Conservation (phyloP, 2,113 vertebrate genomes). For the Cyprichromis sp. region DNA sequence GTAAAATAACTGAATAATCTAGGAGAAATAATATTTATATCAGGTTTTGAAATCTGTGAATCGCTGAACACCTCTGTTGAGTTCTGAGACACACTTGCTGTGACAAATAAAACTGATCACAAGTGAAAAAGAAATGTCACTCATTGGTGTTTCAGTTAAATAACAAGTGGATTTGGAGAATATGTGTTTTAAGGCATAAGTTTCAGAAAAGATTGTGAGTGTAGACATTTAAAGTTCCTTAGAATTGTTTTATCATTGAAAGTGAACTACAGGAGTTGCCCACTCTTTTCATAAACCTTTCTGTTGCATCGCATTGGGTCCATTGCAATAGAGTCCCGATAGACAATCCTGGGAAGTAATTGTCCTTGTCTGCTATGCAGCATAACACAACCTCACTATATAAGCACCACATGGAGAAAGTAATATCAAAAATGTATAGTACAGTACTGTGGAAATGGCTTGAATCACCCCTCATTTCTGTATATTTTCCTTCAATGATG, state of each 20-base stretch:
- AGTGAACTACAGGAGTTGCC: not conserved
- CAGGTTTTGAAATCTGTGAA: not conserved
- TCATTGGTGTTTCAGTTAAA: not conserved
- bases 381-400: not conserved
- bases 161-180: not conserved
- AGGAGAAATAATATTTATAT: not conserved
- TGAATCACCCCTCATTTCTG: not conserved
- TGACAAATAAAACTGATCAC: not conserved
- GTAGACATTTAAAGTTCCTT: not conserved
- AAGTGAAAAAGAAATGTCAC: not conserved
- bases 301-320: not conserved
- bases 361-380: not conserved
- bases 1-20: not conserved
- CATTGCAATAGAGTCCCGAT: not conserved
- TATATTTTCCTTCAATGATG: not conserved
- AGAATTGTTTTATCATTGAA: not conserved
- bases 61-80: not conserved
- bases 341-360: not conserved
- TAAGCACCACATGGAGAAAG: not conserved
- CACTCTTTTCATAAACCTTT: not conserved
- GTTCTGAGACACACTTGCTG: not conserved
- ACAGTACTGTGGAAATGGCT: not conserved
- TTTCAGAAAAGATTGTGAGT: not conserved
- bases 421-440: not conserved
- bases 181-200: not conserved